Conservation (phyloP, 2,113 vertebrate species). For the Prionailurus viverrinus region DNA sequence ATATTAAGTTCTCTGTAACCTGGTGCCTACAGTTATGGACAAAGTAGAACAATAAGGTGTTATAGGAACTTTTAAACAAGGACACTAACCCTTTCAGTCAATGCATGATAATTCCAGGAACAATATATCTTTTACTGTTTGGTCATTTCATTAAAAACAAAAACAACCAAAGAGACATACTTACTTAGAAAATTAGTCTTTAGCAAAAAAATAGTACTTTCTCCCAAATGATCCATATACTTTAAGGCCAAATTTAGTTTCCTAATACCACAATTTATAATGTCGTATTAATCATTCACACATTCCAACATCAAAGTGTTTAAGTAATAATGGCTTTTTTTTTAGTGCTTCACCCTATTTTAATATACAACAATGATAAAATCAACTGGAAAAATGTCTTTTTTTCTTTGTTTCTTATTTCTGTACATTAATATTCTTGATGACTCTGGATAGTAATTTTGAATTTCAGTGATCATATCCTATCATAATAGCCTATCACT, state of each 20-base stretch:
- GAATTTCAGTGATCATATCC: not conserved
- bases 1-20: not conserved
- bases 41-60: not conserved
- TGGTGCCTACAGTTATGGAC: not conserved
- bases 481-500: not conserved
- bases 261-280: not conserved
- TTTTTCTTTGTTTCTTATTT: not conserved
- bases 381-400: not conserved
- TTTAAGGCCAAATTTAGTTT: not conserved
- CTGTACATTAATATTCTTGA: not conserved
- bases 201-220: not conserved
- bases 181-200: not conserved
- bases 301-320: not conserved
- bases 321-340: not conserved
- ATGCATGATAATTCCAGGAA: not conserved
- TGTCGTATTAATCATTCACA: not conserved
- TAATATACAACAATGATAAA: not conserved
- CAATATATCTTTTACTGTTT: not conserved
- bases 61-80: not conserved
- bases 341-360: not conserved
- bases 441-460: not conserved
- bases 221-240: not conserved
- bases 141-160: not conserved
- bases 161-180: not conserved
- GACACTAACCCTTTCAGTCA: not conserved